Evolutionary conservation across 1,140 invertebrate genomes (phyloP), one percentile per base, ranked within the genome.

Genomic region (Microplitis demolitor): DNA sequence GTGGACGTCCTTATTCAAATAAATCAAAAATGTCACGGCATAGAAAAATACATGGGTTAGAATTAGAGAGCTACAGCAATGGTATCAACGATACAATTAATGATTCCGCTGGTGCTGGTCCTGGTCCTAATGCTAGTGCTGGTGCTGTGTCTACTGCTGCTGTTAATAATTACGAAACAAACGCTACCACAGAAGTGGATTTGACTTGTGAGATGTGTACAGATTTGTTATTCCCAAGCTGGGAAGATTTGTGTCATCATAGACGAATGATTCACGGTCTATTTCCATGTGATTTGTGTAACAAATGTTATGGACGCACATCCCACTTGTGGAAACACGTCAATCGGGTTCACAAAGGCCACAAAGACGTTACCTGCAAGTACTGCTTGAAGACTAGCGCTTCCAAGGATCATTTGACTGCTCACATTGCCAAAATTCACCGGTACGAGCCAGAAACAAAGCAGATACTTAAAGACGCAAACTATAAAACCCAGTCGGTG

Each of bases 251-350:
- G 8, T 88, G 87, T 61, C 86, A 88, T 68, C 90, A 91, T 78
- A 80, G 89, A n/a, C 80, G 88, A 66, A 83, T 84, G 14, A 78
- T 84, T 37, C 90, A 91, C 74, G 85, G 85, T 24, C 85, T 90
- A 3, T 90, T 90, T 69, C 90, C 90, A 2, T 91, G 90, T 73
- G 90, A 91, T 80, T 78, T 91, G 1, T 91, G 90, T 76, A 89
- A 88, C 71, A 91, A 91, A 74, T 90, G 88, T 70, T 91, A 91
- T 58, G 90, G 90, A 0, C 79, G 90, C 5, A 90, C 89, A 1
- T 90, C 90, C 3, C 90, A 91, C 75, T 76, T 91, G 5, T 91
- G 90, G 90, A 91, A 91, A 74, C 90, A 91, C 71, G 90, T 91
- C 0, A 91, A 90, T 76, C 82, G 90, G 39, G 86, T 90, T 31